These are phyloP conservation scores for Drosophila trapezifrons DNA, from an alignment of 1,140 invertebrate genomes.

Conservation along the genomic window DNA sequence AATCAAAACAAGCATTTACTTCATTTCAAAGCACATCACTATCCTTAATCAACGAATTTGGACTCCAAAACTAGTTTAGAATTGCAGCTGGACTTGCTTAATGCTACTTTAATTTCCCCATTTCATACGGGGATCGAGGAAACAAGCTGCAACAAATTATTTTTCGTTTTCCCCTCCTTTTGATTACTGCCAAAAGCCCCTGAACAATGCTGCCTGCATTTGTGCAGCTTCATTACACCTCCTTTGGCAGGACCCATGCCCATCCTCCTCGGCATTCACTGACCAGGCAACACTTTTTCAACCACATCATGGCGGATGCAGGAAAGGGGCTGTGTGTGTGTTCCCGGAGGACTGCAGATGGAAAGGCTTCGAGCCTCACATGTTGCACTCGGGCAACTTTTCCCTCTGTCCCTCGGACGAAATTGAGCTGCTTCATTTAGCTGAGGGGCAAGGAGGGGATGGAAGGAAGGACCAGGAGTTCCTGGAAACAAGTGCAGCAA, in stretches of 20 bases:
- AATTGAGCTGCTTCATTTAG: constrained; percentile 74
- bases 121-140: constrained; percentile 18
- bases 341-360: constrained; percentile 21
- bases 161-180: constrained; percentile 26
- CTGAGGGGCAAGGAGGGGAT: background rate
- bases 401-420: constrained; percentile 30
- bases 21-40: background rate
- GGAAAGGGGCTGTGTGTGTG: background rate
- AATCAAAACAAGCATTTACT: background rate
- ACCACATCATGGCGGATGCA: constrained; percentile 7
- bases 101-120: constrained; percentile 24
- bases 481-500: constrained; percentile 38
- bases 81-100: background rate
- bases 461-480: background rate
- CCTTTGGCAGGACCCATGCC: constrained; percentile 32
- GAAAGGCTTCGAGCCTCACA: constrained; percentile 37
- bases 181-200: constrained; percentile 43
- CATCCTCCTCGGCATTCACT: constrained; percentile 21
- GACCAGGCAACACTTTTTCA: constrained; percentile 41
- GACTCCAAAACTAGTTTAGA: background rate
- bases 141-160: constrained; percentile 39
- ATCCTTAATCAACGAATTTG: background rate
- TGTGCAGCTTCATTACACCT: constrained; percentile 75
- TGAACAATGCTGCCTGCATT: constrained; percentile 58
- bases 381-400: constrained; percentile 66